These are phyloP conservation scores for Hippocampus barbouri DNA, from an alignment of 2,113 vertebrate genomes.

Conservation along the genomic window DNA sequence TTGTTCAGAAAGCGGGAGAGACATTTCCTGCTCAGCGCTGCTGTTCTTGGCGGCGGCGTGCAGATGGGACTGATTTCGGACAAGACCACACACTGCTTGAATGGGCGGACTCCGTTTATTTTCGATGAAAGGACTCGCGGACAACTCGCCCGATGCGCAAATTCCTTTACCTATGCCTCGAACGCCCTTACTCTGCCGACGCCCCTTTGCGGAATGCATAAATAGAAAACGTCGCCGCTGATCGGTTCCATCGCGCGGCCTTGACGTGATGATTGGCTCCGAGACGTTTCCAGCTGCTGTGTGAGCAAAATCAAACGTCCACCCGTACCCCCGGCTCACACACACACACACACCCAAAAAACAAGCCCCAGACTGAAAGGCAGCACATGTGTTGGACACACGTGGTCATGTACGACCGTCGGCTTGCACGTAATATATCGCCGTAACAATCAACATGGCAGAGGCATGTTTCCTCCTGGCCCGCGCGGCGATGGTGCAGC, in stretches of 20 bases:
- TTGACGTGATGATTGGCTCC: constrained; percentile 36
- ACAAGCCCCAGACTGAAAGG: constrained; percentile 22
- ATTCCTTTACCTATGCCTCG: constrained; percentile 59
- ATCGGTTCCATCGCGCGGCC: constrained; percentile 33
- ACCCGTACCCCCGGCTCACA: no score
- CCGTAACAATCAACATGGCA: constrained; percentile 50
- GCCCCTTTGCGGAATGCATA: constrained; percentile 30
- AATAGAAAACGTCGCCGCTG: constrained; percentile 29
- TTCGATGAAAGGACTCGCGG: constrained; percentile 50
- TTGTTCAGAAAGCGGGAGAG: constrained; percentile 58
- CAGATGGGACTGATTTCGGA: constrained; percentile 71
- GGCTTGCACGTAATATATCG: constrained; percentile 3
- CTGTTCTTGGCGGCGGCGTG: constrained; percentile 67
- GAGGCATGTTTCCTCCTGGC: constrained; percentile 61
- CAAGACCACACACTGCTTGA: constrained; percentile 74
- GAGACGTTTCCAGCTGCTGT: constrained; percentile 34
- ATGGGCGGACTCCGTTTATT: constrained; percentile 65
- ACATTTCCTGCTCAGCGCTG: constrained; percentile 64
- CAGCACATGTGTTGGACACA: constrained; percentile 34
- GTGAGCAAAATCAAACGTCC: constrained; percentile 29
- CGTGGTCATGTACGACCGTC: constrained; percentile 29
- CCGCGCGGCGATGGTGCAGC: constrained; percentile 50
- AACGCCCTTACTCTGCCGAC: constrained; percentile 14
- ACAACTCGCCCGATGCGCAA: constrained; percentile 62
- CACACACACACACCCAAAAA: no score